Conservation (phyloP, 2,113 vertebrate genomes). For the Peromyscus maniculatus region DNA sequence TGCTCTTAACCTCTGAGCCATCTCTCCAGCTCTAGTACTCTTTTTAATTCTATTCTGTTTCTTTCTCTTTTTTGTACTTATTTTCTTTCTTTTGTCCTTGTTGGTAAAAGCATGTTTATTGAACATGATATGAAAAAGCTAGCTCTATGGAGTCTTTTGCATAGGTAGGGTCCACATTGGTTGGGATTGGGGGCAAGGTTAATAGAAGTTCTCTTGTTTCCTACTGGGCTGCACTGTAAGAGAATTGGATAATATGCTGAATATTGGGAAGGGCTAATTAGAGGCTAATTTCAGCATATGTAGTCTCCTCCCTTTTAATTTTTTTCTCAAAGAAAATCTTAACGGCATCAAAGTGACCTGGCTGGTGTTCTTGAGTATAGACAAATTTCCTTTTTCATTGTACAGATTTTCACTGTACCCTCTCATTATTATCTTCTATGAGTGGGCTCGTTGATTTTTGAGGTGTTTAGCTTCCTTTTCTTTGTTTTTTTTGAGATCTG, state of each 20-base stretch:
- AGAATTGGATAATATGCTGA: neutral
- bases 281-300: conserved; percentile 3
- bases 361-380: neutral
- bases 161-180: neutral
- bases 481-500: neutral
- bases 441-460: neutral
- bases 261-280: neutral
- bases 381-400: conserved; percentile 2
- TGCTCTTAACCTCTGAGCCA: too few relatives aligned
- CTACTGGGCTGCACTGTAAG: neutral
- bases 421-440: neutral
- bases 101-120: neutral
- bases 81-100: neutral
- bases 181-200: neutral
- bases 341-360: neutral
- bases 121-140: conserved; percentile 1
- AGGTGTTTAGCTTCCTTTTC: neutral
- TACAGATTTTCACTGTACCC: neutral
- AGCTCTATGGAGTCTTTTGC: neutral
- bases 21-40: too few relatives aligned
- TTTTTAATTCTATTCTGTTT: neutral
- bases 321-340: neutral
- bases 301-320: neutral
- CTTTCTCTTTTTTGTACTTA: neutral
- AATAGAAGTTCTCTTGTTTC: neutral